A percentile compares a stretch with the other conserved stretches of the same genome.
These are phyloP conservation scores for Cosmia trapezina DNA, from an alignment of 2,888 invertebrate genomes.

Conservation along the genomic window DNA sequence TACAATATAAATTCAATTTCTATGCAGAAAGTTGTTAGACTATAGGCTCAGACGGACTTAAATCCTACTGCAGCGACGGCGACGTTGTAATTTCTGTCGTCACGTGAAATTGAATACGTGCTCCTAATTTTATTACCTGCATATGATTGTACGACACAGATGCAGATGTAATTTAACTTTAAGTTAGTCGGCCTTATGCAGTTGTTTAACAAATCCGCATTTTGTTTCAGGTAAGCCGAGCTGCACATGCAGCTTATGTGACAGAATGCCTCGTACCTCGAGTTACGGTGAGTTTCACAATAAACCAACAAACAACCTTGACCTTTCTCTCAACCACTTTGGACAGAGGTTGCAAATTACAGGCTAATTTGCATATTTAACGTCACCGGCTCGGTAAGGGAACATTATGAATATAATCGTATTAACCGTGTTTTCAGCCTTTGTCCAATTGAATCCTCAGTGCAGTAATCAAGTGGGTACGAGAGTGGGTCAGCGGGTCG, in stretches of 20 bases:
- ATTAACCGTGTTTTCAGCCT: constrained; percentile 84
- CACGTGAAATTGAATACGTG: constrained; percentile 64
- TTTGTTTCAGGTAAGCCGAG: constrained; percentile 87
- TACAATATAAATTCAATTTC: constrained; percentile 46
- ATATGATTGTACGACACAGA: constrained; percentile 8
- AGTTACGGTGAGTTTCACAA: constrained; percentile 80
- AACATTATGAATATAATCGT: constrained; percentile 78
- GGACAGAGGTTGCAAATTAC: constrained; percentile 65
- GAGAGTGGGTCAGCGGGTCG: constrained; percentile 87
- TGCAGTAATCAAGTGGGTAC: constrained; percentile 82
- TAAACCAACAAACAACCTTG: constrained; percentile 64
- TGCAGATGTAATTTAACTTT: constrained; percentile 26
- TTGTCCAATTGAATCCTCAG: constrained; percentile 85
- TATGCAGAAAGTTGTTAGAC: constrained; percentile 38
- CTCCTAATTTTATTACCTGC: constrained; percentile 53
- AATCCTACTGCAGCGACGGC: constrained; percentile 38
- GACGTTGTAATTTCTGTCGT: constrained; percentile 49
- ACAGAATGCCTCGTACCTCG: constrained; percentile 72
- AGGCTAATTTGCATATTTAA: constrained; percentile 69
- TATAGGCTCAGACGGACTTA: constrained; percentile 52
- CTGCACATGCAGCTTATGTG: constrained; percentile 79
- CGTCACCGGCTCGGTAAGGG: constrained; percentile 63
- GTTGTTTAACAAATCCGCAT: constrained; percentile 50
- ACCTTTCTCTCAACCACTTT: constrained; percentile 65
- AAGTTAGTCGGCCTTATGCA: constrained; percentile 31